Conservation (phyloP, 2,888 invertebrate genomes). For the Macroteleia sp. region DNA sequence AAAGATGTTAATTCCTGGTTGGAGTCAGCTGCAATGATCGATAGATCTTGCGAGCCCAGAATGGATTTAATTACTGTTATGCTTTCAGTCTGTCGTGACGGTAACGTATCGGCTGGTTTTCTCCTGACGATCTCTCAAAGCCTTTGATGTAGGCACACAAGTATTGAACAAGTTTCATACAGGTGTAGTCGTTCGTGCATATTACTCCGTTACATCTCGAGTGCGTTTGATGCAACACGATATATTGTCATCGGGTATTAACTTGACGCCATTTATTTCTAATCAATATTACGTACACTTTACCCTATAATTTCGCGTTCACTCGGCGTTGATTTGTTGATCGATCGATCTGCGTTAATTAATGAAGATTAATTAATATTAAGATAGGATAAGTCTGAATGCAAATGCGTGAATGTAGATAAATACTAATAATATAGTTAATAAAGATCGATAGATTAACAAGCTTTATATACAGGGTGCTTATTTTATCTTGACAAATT, state of each 20-base stretch:
- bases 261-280: conserved; percentile 45
- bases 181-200: conserved; percentile 33
- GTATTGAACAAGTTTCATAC: conserved; percentile 61
- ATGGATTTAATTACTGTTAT: conserved; percentile 61
- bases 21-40: conserved; percentile 40
- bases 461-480: no score
- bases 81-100: conserved; percentile 47
- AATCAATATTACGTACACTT: conserved; percentile 37
- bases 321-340: conserved; percentile 30
- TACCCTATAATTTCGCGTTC: conserved; percentile 23
- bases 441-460: no score
- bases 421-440: no score
- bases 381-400: no score
- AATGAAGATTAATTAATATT: conserved; percentile 22
- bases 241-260: conserved; percentile 52
- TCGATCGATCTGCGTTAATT: conserved; percentile 23
- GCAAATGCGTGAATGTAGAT: no score
- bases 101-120: conserved; percentile 49
- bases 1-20: conserved; percentile 36
- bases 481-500: no score
- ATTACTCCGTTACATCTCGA: conserved; percentile 48
- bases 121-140: conserved; percentile 49
- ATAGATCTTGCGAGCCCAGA: conserved; percentile 39
- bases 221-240: conserved; percentile 48
- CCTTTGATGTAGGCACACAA: conserved; percentile 52